A percentile compares a stretch with the other conserved stretches of the same genome.
Evolutionary conservation across 1,140 invertebrate genomes (phyloP).

Genomic region (Medauroidea extradentata): DNA sequence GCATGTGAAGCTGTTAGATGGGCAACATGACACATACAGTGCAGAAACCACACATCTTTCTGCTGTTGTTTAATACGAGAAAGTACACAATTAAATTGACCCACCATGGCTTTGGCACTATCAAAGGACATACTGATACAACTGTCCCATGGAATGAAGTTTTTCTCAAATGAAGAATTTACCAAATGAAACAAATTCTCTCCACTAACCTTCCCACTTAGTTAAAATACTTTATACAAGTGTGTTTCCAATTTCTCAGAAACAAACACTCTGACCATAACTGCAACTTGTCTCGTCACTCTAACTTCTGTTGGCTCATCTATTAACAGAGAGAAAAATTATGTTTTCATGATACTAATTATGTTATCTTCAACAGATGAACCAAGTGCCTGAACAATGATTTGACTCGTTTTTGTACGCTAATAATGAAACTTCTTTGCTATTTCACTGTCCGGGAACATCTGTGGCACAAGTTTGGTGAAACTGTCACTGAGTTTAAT

Average conservation of each 20-base stretch:
- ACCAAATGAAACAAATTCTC: background rate
- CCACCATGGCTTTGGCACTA: slow-evolving; percentile 1
- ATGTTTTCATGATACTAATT: slow-evolving; percentile 1
- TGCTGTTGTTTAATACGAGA: background rate
- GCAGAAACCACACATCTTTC: slow-evolving; percentile 1
- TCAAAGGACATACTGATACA: slow-evolving; percentile 4
- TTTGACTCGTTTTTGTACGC: slow-evolving; percentile 3
- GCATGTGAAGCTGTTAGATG: background rate
- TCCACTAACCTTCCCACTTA: background rate
- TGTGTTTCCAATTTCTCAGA: background rate
- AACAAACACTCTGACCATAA: slow-evolving; percentile 1
- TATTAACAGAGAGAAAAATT: background rate
- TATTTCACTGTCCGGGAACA: slow-evolving; percentile 1
- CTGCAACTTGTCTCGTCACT: background rate
- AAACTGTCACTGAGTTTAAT: slow-evolving; percentile 1
- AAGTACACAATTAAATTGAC: background rate
- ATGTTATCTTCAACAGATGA: background rate
- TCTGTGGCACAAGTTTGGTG: background rate
- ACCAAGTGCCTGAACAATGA: slow-evolving; percentile 1
- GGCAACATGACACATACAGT: background rate
- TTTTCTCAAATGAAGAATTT: background rate
- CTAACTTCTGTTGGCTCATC: background rate
- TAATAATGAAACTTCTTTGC: background rate
- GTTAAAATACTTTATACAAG: background rate
- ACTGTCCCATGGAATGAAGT: background rate